phyloP scores from a whole-genome alignment of 2,797 vertebrate genomes.

The Coilia nasus region DNA sequence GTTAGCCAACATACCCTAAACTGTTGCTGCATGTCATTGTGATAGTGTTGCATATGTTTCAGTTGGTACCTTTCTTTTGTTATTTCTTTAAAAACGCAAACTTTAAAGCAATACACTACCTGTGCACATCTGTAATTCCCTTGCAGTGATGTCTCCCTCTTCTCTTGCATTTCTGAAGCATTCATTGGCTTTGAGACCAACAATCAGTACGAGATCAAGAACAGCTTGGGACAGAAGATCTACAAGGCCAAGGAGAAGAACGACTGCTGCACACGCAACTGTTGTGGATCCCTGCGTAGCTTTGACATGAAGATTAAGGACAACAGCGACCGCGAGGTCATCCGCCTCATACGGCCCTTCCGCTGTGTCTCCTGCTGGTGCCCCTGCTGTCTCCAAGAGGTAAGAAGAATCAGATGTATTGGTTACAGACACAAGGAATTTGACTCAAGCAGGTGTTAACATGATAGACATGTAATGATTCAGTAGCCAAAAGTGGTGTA shows the following conservation, averaged over 20 bases:
- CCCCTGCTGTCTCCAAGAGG: conserved; percentile 90
- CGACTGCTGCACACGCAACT: conserved; percentile 87
- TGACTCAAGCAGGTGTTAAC: too few species aligned
- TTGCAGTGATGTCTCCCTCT: background rate
- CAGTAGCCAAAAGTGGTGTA: too few species aligned
- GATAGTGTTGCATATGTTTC: background rate
- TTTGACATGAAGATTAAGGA: conserved; percentile 88
- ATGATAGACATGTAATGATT: too few species aligned
- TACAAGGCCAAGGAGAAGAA: conserved; percentile 87
- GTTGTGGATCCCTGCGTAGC: conserved; percentile 85
- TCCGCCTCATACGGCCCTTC: conserved; percentile 83
- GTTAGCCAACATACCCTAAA: conserved; percentile 58
- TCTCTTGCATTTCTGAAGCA: conserved; percentile 63
- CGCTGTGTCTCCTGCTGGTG: conserved; percentile 86
- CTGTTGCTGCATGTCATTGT: background rate
- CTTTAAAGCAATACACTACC: too few species aligned
- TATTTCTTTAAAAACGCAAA: background rate
- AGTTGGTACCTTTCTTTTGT: background rate
- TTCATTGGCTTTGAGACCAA: conserved; percentile 84
- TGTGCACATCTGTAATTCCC: background rate
- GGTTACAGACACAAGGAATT: too few species aligned
- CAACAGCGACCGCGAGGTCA: conserved; percentile 79
- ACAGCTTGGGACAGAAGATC: conserved; percentile 83
- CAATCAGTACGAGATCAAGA: conserved; percentile 87
- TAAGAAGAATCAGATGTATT: conserved; percentile 41